Evolutionary conservation across 2,888 invertebrate genomes (phyloP).

Genomic region (Esperia sulphurella): DNA sequence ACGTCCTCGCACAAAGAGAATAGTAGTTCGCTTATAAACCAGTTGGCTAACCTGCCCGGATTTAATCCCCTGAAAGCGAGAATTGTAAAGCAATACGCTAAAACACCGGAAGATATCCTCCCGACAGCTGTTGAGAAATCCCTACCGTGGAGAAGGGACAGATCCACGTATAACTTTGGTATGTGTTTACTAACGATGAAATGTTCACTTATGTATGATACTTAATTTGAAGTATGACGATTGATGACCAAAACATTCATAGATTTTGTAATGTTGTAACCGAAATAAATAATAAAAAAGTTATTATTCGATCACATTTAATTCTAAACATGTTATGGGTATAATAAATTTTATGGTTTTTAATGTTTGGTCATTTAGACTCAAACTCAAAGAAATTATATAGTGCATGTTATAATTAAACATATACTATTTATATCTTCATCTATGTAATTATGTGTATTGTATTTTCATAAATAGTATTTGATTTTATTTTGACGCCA

Average conservation of each 20-base stretch:
- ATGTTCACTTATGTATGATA: conserved; percentile 38
- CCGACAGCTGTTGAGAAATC: conserved; percentile 89
- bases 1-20: conserved; percentile 81
- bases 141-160: conserved; percentile 91
- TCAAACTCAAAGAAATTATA: no score
- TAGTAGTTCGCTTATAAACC: conserved; percentile 84
- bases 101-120: conserved; percentile 80
- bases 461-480: no score
- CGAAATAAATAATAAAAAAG: no score
- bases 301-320: no score
- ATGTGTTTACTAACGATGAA: conserved; percentile 68
- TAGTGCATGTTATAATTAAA: no score
- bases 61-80: conserved; percentile 85
- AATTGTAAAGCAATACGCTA: conserved; percentile 84
- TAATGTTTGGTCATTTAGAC: no score
- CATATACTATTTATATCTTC: no score
- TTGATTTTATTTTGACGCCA: no score
- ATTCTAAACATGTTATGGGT: no score
- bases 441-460: no score
- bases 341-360: no score
- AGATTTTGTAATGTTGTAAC: background rate
- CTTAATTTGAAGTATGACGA: conserved; percentile 21
- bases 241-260: conserved; percentile 42
- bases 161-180: conserved; percentile 86
- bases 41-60: conserved; percentile 84